Percentiles rank a stretch among this genome's conserved stretches.
Conservation (phyloP, 1,140 invertebrate genomes). For the Coelopa frigida region DNA sequence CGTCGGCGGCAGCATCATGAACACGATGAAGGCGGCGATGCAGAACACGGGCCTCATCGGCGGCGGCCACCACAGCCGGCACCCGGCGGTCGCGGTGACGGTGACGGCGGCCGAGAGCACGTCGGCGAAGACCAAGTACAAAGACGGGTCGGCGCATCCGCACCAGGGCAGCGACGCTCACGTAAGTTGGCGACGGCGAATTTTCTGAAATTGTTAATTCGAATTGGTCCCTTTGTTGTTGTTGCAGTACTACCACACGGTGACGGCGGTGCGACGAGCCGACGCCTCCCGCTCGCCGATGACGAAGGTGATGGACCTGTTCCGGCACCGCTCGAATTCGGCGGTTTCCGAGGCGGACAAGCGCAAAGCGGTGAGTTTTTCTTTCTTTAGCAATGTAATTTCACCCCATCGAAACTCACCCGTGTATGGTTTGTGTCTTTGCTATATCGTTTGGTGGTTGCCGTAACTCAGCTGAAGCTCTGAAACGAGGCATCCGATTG, state of each 20-base stretch:
- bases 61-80: slow-evolving; percentile 22
- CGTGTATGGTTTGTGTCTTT: too few relatives aligned
- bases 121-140: slow-evolving; percentile 45
- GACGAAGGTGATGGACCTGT: slow-evolving; percentile 84
- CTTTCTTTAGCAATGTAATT: neutral
- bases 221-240: slow-evolving; percentile 1
- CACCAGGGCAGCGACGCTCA: slow-evolving; percentile 49
- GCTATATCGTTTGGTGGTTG: too few relatives aligned
- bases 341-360: slow-evolving; percentile 63
- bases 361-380: slow-evolving; percentile 63
- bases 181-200: slow-evolving; percentile 31
- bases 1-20: slow-evolving; percentile 56
- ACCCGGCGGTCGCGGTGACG: slow-evolving; percentile 44
- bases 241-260: slow-evolving; percentile 57
- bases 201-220: neutral
- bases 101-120: slow-evolving; percentile 37
- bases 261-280: slow-evolving; percentile 53
- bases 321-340: slow-evolving; percentile 70
- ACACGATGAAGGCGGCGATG: slow-evolving; percentile 70
- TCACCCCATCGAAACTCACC: neutral
- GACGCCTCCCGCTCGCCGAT: slow-evolving; percentile 56
- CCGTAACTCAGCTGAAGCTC: too few relatives aligned
- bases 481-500: too few relatives aligned
- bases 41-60: slow-evolving; percentile 54
- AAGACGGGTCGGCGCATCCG: slow-evolving; percentile 59